Conservation (phyloP, 2,797 vertebrate genomes). For the Periparus ater region DNA sequence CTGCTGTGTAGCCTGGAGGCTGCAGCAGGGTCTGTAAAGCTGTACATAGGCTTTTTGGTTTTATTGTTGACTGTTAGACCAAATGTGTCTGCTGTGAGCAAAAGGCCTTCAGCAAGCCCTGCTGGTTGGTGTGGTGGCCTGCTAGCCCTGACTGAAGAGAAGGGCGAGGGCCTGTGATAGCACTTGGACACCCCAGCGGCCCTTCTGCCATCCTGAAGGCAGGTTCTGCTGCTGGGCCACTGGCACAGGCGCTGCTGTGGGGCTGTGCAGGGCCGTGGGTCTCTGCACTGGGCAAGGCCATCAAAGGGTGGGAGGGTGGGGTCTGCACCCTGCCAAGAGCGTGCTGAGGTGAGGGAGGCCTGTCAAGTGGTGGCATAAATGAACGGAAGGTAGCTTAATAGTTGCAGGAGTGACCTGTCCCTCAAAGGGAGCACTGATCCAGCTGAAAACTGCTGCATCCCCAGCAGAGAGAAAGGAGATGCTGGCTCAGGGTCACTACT, state of each 20-base stretch:
- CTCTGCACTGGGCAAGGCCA: fast-evolving
- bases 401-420: neutral
- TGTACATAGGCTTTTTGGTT: constrained; percentile 40
- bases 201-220: neutral
- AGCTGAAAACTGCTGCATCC: neutral
- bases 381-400: neutral
- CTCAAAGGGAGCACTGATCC: neutral
- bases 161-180: neutral
- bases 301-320: fast-evolving
- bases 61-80: constrained; percentile 8
- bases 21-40: neutral
- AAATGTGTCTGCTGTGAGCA: neutral
- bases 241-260: fast-evolving
- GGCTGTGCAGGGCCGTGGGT: fast-evolving
- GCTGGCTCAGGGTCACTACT: neutral
- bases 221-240: neutral
- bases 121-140: neutral
- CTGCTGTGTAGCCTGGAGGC: neutral
- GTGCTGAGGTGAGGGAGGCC: fast-evolving
- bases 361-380: neutral
- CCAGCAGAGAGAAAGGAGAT: neutral
- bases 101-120: neutral
- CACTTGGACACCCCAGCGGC: neutral
- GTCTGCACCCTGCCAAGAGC: neutral
- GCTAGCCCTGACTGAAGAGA: neutral